phyloP scores from a whole-genome alignment of 2,113 vertebrate genomes.

The Mastomys natalensis region DNA sequence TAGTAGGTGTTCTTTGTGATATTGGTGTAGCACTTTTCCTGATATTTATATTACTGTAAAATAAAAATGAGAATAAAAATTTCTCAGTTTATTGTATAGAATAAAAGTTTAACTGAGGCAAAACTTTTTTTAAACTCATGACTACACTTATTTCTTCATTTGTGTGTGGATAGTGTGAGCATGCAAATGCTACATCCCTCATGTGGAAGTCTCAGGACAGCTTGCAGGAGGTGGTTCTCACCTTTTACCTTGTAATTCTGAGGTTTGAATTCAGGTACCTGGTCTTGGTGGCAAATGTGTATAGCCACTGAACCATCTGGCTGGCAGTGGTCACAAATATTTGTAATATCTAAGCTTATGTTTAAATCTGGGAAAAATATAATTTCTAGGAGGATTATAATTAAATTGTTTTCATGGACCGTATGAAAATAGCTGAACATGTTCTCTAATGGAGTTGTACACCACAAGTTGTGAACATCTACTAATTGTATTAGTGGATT shows the following conservation, averaged over 20 bases:
- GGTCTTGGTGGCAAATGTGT: not conserved
- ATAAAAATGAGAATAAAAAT: not conserved
- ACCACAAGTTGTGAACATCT: not conserved
- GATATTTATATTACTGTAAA: not conserved
- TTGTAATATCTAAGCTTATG: constrained; percentile 7
- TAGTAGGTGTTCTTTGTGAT: not conserved
- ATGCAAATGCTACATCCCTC: not conserved
- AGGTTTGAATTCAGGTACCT: not conserved
- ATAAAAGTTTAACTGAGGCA: not conserved
- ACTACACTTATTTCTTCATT: not conserved
- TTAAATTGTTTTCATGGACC: constrained; percentile 13
- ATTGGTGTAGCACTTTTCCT: not conserved
- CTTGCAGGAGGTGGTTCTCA: too few species aligned
- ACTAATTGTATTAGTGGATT: not conserved
- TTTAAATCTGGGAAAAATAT: not conserved
- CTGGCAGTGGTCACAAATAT: not conserved
- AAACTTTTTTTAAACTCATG: not conserved
- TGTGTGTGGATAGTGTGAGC: not conserved
- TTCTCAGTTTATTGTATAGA: not conserved
- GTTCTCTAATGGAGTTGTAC: not conserved
- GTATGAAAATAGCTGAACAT: not conserved
- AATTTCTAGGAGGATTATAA: not conserved
- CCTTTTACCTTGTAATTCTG: too few species aligned
- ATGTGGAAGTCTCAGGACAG: not conserved
- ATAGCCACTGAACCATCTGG: not conserved